Conservation (phyloP, 2,888 invertebrate genomes). For the Meghimatium bilineatum region DNA sequence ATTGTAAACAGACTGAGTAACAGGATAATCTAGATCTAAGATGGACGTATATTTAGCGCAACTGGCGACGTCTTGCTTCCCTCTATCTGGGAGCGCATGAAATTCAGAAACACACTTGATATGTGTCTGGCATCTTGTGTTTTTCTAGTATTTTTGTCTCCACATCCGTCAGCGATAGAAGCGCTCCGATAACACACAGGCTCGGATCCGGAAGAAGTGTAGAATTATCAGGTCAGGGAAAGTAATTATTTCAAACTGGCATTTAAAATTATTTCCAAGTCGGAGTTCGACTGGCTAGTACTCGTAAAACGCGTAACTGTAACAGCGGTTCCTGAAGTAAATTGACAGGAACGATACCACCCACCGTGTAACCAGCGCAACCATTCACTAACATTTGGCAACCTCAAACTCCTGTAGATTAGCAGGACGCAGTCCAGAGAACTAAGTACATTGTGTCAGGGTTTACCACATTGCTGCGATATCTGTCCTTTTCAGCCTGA, state of each 20-base stretch:
- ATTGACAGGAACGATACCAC: slow-evolving; percentile 19
- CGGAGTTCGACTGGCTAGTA: slow-evolving; percentile 13
- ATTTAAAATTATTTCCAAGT: not conserved
- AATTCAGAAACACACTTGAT: slow-evolving; percentile 43
- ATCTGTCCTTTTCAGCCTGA: too few relatives aligned
- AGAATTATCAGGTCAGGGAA: slow-evolving; percentile 34
- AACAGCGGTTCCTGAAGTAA: not conserved
- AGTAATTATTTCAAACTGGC: slow-evolving; percentile 26
- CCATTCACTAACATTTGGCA: too few relatives aligned
- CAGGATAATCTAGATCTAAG: slow-evolving; percentile 40
- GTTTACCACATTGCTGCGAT: too few relatives aligned
- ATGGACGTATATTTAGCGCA: slow-evolving; percentile 44
- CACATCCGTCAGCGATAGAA: slow-evolving; percentile 45
- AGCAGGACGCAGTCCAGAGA: too few relatives aligned
- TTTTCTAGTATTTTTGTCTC: slow-evolving; percentile 43
- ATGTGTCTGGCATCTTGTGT: slow-evolving; percentile 42
- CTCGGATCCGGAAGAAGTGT: slow-evolving; percentile 36
- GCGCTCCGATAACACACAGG: slow-evolving; percentile 34
- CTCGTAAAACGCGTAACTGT: slow-evolving; percentile 4
- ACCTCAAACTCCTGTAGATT: too few relatives aligned
- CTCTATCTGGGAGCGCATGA: slow-evolving; percentile 39
- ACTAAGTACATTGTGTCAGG: too few relatives aligned
- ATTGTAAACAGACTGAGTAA: slow-evolving; percentile 37
- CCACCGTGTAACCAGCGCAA: not conserved
- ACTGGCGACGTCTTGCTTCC: slow-evolving; percentile 42